phyloP scores from a whole-genome alignment of 2,888 invertebrate species.

The Scaptomyza tumidula region DNA sequence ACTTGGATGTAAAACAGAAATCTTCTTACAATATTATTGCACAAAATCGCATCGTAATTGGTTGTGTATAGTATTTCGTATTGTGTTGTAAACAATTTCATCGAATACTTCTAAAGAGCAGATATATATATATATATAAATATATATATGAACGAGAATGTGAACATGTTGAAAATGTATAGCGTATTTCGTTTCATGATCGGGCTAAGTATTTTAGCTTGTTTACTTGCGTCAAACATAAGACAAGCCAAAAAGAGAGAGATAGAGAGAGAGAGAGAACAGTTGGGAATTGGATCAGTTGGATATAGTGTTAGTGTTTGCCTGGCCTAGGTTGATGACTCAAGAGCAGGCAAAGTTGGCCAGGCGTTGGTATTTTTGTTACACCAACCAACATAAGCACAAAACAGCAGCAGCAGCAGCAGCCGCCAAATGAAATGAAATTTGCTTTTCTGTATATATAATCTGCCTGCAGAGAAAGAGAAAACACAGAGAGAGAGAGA shows the following conservation, averaged over 20 bases:
- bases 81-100: background rate
- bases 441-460: slow-evolving; percentile 67
- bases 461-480: slow-evolving; percentile 57
- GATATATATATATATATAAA: too few species aligned
- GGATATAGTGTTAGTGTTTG: slow-evolving; percentile 13
- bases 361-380: slow-evolving; percentile 83
- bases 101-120: too few species aligned
- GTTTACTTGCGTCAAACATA: slow-evolving; percentile 80
- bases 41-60: background rate
- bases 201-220: slow-evolving; percentile 54
- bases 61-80: background rate
- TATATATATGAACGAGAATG: background rate
- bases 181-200: slow-evolving; percentile 75
- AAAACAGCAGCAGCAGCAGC: slow-evolving; percentile 43
- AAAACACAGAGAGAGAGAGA: slow-evolving; percentile 3
- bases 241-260: slow-evolving; percentile 56
- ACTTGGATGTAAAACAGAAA: too few species aligned
- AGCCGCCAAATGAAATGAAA: slow-evolving; percentile 50
- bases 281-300: slow-evolving; percentile 10
- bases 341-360: slow-evolving; percentile 72
- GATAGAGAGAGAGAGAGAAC: background rate
- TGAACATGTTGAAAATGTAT: slow-evolving; percentile 58
- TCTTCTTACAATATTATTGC: background rate
- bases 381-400: slow-evolving; percentile 32
- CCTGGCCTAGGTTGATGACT: slow-evolving; percentile 77